phyloP scores from a whole-genome alignment of 2,797 vertebrate species.

The Megaceryle alcyon region DNA sequence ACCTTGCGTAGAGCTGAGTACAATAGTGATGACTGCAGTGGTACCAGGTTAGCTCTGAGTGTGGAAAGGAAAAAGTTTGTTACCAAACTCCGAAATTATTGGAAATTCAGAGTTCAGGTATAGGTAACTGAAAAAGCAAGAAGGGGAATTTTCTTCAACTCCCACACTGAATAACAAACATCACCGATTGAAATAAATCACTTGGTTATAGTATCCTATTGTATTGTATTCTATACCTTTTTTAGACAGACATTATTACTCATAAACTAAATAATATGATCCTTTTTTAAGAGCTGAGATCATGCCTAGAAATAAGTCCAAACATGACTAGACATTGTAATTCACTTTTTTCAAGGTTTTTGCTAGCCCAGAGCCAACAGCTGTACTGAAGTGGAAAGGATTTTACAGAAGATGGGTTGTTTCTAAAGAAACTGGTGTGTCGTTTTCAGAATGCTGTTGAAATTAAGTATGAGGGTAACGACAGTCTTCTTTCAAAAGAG shows the following conservation, averaged over 20 bases:
- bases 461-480: not conserved
- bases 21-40: not conserved
- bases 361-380: conserved; percentile 27
- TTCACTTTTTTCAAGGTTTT: conserved; percentile 28
- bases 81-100: not conserved
- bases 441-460: not conserved
- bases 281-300: conserved; percentile 59
- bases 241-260: conserved; percentile 58
- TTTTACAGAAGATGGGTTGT: not conserved
- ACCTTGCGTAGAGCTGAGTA: not conserved
- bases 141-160: not conserved
- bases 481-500: not conserved
- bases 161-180: not conserved
- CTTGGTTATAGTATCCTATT: not conserved
- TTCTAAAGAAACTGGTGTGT: not conserved
- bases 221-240: conserved; percentile 34
- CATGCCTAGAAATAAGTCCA: conserved; percentile 59
- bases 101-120: not conserved
- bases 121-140: not conserved
- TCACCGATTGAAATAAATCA: not conserved
- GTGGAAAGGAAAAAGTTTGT: not conserved
- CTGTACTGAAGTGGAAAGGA: not conserved
- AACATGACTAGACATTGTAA: conserved; percentile 67
- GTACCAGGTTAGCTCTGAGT: not conserved
- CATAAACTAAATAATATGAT: conserved; percentile 58